phyloP scores from a whole-genome alignment of 1,140 invertebrate species.

The Saccostrea glomerata region DNA sequence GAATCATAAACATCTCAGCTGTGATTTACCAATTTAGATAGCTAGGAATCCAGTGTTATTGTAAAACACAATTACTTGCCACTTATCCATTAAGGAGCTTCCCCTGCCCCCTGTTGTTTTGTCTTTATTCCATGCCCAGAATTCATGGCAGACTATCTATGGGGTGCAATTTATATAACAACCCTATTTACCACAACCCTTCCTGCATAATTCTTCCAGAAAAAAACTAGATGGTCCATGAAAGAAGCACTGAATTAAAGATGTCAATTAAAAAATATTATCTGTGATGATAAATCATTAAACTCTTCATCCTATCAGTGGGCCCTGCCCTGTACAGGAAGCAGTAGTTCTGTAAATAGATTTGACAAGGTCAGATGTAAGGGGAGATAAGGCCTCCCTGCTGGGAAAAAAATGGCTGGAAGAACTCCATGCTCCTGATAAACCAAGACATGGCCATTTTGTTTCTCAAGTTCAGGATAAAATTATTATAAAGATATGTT shows the following conservation, averaged over 20 bases:
- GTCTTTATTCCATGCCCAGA: not conserved
- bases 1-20: no score
- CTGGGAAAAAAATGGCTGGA: not conserved
- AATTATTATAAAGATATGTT: not conserved
- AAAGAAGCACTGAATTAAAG: slow-evolving; percentile 4
- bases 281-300: not conserved
- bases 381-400: slow-evolving; percentile 11
- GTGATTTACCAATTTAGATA: no score
- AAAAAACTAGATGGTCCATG: not conserved
- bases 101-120: not conserved
- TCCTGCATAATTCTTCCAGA: not conserved
- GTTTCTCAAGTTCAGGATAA: not conserved
- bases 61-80: not conserved
- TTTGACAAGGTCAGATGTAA: slow-evolving; percentile 14
- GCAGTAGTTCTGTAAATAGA: not conserved
- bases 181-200: not conserved
- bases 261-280: slow-evolving; percentile 10
- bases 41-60: not conserved
- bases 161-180: not conserved
- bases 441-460: not conserved
- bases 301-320: not conserved
- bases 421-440: not conserved
- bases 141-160: not conserved
- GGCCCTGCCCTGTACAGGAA: not conserved
- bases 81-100: not conserved